Evolutionary conservation across 1,140 invertebrate species (phyloP), one percentile per base, ranked within the genome.

Genomic region (Palaemon carinicauda): DNA sequence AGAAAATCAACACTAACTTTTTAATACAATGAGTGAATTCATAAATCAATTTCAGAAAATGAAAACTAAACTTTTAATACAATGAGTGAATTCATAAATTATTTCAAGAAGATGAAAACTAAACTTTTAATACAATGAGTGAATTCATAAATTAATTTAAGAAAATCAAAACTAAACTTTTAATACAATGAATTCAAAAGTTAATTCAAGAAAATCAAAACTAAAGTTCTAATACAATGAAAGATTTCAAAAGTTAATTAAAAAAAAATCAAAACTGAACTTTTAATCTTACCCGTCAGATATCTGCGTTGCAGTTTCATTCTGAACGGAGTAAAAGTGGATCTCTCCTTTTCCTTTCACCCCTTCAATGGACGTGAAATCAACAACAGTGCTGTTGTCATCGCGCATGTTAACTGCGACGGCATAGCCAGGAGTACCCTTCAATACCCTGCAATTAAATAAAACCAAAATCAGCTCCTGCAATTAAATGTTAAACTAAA

Each of bases 361-460:
- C 24, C 83, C 83, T 15, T 31, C n/a, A 9, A 86, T 86, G 50
- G 60, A 7, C 2, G 50, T 80, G 52, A 86, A 86, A 31, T 86
- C 65, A 5, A 86, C 52, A 5, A 52, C 27, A 17, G 65, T 69
- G 33, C 54, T 69, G 33, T 80, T 80, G 17, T 0, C 3, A n/a
- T 7, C 9, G 19, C 56, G 41, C 77, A 86, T 52, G 29, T 86
- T 86, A 5, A 86, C 77, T 1, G 83, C 83, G 19, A 86, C 83
- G 0, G 83, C 83, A 80, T 80, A 86, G n/a, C 83, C 83, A 9
- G 83, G 83, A 15, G 83, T 86, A 7, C 83, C 83, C 77, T 86
- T 86, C 51, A 78, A 69, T 24, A 86, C 77, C 73, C 83, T 86
- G 77, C 24, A 69, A 31, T 27, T 27, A 69, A 12, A 10, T n/a